Evolutionary conservation across 2,113 vertebrate species (phyloP), one percentile per base, ranked within the genome.

Genomic region (Monopterus albus): DNA sequence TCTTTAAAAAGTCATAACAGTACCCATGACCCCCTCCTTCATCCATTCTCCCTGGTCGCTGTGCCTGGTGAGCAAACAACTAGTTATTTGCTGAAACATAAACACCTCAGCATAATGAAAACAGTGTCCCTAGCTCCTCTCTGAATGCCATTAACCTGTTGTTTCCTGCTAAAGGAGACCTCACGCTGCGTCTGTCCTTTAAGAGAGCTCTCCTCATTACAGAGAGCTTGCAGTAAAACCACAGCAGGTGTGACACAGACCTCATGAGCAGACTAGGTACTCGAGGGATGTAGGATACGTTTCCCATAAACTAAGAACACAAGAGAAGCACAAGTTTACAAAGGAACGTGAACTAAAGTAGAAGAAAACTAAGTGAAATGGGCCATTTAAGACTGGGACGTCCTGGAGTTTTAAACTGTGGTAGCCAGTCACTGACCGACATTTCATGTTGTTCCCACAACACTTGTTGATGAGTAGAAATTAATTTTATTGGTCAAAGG

Each of bases 1-100:
- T 88, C 81, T 86, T 88, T 86, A 80, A 83, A 90, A 88, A 87
- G 61, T 57, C 46, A 47, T 87, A 87, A 84, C 14, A 29, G 39
- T 39, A 26, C 28, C 61, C 31, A 31, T n/a, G 15, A 25, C 36
- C 33, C 38, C 17, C 66, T 52, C 5, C n/a, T 10, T n/a, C 12
- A 18, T 25, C 64, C 72, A 43, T 25, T 52, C 14, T 18, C 55
- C 67, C 58, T 26, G 7, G 26, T 53, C 21, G 0, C 61, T 69
- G 31, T 78, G 18, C 17, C 43, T 28, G 59, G 42, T 21, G 58
- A 55, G 70, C 66, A 57, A 39, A 9, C 28, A 26, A 55, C 61
- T 7, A 79, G 72, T 83, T 81, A 31, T 82, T 65, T 50, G 49
- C 55, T 68, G 73, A 78, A 72, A 81, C 40, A 57, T 84, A 88